Base-by-base conservation (phyloP, 2,113 vertebrate species). In the Sylvilagus bachmani region DNA sequence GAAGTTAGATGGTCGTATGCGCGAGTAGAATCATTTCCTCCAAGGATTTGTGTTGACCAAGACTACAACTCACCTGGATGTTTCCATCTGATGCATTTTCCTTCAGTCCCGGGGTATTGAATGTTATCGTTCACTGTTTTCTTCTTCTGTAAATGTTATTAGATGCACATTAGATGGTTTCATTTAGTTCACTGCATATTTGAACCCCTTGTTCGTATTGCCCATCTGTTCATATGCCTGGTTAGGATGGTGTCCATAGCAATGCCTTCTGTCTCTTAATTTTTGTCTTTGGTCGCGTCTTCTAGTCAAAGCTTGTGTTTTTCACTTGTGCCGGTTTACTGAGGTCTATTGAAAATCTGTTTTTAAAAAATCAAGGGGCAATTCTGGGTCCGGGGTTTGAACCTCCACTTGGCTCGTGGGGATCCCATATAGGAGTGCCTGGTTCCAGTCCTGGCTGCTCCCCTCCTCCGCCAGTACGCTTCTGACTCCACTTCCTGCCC, bases 1-100 rank as follows among this genome's bases (percentile, higher is more conserved):
- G 44, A 55, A 74, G 77, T 87, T 14, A 84, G 12, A 93, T 93
- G 61, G 62, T 80, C 88, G 6, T 90, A 10, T 49, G 14, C 49
- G 85, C 80, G 49, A 84, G 62, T 89, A 25, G 14, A 84, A 75
- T 80, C 14, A 69, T 93, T 90, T 92, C 70, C 78, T 83, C 1
- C 93, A 85, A 90, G 92, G 90, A 78, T 90, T 95, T 91, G 55
- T 92, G 92, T 93, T 96, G 67, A 77, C 96, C 33, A 82, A 78
- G 44, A 73, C 84, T 93, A 93, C 49, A 84, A 62, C 1, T 87
- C 77, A 77, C 22, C 88, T 95, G 92, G 82, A 84, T 95, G 89
- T 87, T 93, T 88, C 44, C 95, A 61, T 81, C 33, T 95, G 66
- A 33, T 70, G 73, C 71, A 62, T 66, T 61, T 96, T 92, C 95